These are phyloP conservation scores for Conus canariensis DNA, from an alignment of 2,888 invertebrate genomes.

Conservation along the genomic window DNA sequence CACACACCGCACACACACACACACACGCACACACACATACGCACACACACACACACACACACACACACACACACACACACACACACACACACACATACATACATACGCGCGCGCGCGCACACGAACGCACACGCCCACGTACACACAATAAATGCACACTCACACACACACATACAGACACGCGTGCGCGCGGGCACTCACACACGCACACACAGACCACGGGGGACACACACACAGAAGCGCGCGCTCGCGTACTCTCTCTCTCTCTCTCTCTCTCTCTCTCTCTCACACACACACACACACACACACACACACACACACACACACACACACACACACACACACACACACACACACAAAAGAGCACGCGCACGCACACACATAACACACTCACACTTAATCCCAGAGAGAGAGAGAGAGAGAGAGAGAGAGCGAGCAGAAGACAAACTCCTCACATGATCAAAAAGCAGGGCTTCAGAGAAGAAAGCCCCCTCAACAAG, in stretches of 20 bases:
- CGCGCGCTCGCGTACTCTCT: too few species aligned
- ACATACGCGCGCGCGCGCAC: too few species aligned
- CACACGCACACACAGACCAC: too few species aligned
- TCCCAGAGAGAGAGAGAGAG: background rate
- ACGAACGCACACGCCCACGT: background rate
- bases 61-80: too few species aligned
- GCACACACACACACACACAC: background rate
- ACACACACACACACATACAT: background rate
- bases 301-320: background rate
- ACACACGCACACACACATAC: too few species aligned
- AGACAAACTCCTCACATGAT: background rate
- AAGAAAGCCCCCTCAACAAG: too few species aligned
- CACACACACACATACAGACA: background rate
- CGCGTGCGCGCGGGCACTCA: background rate
- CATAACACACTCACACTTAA: too few species aligned
- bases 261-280: background rate
- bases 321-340: conserved; percentile 16
- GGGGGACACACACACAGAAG: too few species aligned
- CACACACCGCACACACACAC: too few species aligned
- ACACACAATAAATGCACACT: background rate
- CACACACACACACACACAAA: conserved; percentile 7
- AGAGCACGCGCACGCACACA: background rate
- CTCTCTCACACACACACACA: too few species aligned
- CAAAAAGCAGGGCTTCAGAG: too few species aligned
- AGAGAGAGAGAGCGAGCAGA: background rate